Evolutionary conservation across 1,140 invertebrate species (phyloP), one percentile per base, ranked within the genome.

Genomic region (Stegodyphus mimosarum): DNA sequence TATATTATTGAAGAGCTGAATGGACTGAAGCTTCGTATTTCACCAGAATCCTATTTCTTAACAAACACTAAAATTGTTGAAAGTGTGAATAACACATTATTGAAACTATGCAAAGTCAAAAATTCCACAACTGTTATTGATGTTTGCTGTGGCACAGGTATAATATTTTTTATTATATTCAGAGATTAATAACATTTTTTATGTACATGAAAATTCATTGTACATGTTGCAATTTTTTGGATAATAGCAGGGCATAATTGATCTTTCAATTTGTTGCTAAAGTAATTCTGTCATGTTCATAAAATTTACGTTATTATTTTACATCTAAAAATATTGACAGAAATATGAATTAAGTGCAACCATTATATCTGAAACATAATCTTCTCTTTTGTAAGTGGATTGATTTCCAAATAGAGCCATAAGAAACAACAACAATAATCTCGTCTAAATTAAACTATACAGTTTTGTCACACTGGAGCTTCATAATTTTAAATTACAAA

Each of bases 81-180:
- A 90, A 92, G 97, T 53, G 91, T 99, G 7, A 99, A 98, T 89
- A 92, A 94, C 84, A 92, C 93, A 49, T 95, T 97, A 2, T 95
- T 95, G 49, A 94, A 97, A 15, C 89, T 97, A 83, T 69, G 86
- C 53, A 80, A 87, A 51, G 92, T 95, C 7, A 92, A 92, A 49
- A 83, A 90, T 11, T 90, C 94, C 6, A 95, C 94, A 0, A 94
- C 94, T 6, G 89, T 99, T 6, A 88, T 99, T 3, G 98, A 99
- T 90, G 94, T 99, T 83, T 99, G 97, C 90, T 99, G 98, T 90
- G 98, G 98, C 10, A 98, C 97, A 10, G 98, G 98, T n/a, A 98
- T 33, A 97, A 50, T 53, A 48, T 67, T 6, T 72, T 6, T 72
- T 72, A 51, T 51, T 50, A 6, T 98, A 99, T 89, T 97, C 97